Base-by-base conservation (phyloP, 2,113 vertebrate species). In the Mobula hypostoma region DNA sequence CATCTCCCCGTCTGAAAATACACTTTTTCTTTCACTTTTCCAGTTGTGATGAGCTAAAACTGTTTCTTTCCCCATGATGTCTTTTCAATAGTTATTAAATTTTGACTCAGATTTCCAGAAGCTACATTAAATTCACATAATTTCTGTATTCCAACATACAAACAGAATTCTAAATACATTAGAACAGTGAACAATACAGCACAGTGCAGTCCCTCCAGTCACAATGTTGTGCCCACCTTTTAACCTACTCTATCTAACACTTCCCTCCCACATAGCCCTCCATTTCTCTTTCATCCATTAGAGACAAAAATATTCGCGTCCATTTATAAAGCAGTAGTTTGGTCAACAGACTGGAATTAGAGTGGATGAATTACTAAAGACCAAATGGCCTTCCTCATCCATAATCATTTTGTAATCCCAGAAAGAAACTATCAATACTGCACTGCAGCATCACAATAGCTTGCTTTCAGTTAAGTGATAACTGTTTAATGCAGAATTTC, bases 341-440 rank as follows among this genome's bases (percentile, higher is more conserved):
- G n/a, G n/a, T 14, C 11, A 79, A 79, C 14, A 6, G 11, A 7
- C 29, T 32, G 15, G 11, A 4, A 32, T 79, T 79, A 80, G 4
- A 36, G 15, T 80, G 79, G 79, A 40, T 36, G 36, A 17, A 40
- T 80, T 29, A 77, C 24, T 21, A 77, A 27, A 7, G 27, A 9
- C 27, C 27, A 5, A 77, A 29, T 8, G 74, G 24, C 27, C 74
- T 77, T 77, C 79, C n/a, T 80, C 79, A 40, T 80, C 40, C 24
- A 27, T 58, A 1, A 83, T 58, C 40, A 56, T 83, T 48, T 82
- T 82, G 79, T 48, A 36, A 19, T 82, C 79, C 6, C 40, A 14
- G 61, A 94, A 94, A 94, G 85, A 94, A 94, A 94, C 93, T 92
- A 94, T 94, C 93, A 94, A 82, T 40, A 7, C 14, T 40, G 32